phyloP scores from a whole-genome alignment of 2,888 invertebrate genomes.

The Dynastes tityus region DNA sequence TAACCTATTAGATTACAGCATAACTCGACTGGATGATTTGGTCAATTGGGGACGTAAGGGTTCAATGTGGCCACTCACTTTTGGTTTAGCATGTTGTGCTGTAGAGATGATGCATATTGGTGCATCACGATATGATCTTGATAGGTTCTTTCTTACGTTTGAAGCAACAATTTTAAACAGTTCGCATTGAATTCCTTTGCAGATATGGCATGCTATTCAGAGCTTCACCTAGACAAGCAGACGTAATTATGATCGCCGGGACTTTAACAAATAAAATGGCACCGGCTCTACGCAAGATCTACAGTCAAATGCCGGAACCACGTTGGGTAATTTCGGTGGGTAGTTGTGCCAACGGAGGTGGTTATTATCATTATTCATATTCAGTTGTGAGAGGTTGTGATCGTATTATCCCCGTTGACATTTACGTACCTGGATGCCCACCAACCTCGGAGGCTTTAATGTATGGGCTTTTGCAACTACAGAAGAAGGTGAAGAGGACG shows the following conservation, averaged over 20 bases:
- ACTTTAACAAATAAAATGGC: constrained; percentile 99
- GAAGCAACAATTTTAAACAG: too few relatives aligned
- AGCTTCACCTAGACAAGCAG: constrained; percentile 96
- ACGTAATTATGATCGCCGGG: constrained; percentile 98
- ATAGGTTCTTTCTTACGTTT: constrained; percentile 73
- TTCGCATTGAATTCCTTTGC: neutral
- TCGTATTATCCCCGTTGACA: constrained; percentile 97
- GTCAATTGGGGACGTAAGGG: constrained; percentile 96
- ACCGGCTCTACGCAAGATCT: constrained; percentile 95
- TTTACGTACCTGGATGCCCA: constrained; percentile 99
- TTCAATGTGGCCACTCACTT: constrained; percentile 99
- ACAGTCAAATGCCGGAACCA: constrained; percentile 98
- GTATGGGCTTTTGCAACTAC: constrained; percentile 96
- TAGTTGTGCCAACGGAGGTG: constrained; percentile 99
- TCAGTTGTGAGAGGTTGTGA: constrained; percentile 99
- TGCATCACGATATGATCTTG: constrained; percentile 99
- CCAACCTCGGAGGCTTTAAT: constrained; percentile 98
- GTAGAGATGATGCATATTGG: constrained; percentile 99
- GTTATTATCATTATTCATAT: constrained; percentile 99
- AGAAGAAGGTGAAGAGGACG: constrained; percentile 98
- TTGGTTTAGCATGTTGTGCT: constrained; percentile 98
- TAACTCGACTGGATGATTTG: constrained; percentile 94
- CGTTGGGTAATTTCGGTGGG: constrained; percentile 99
- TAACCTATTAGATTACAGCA: constrained; percentile 86
- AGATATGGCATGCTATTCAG: constrained; percentile 97